Evolutionary conservation across 1,140 invertebrate genomes (phyloP).

Genomic region (Lordiphosa stackelbergi): DNA sequence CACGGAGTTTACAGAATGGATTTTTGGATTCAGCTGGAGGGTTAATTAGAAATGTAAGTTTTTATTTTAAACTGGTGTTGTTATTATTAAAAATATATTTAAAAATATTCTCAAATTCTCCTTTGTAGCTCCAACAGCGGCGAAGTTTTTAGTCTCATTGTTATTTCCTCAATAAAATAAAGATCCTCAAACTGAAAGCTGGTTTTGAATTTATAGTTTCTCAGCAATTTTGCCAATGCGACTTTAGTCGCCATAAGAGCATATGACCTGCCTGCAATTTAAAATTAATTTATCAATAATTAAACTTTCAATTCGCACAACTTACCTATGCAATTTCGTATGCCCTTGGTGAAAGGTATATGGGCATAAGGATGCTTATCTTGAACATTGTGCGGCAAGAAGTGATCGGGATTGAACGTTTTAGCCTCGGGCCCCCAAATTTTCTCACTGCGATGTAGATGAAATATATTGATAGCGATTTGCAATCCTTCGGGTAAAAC

Average conservation of each 20-base stretch:
- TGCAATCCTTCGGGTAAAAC: conserved; percentile 46
- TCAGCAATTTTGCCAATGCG: conserved; percentile 56
- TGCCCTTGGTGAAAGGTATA: conserved; percentile 69
- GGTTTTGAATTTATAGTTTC: conserved; percentile 61
- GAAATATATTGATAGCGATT: conserved; percentile 50
- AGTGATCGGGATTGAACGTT: conserved; percentile 71
- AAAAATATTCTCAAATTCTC: conserved; percentile 12
- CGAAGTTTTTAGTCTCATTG: conserved; percentile 53
- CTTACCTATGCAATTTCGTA: conserved; percentile 70
- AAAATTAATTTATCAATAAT: not conserved
- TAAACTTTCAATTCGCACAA: too few species aligned
- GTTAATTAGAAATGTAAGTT: too few species aligned
- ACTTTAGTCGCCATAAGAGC: conserved; percentile 59
- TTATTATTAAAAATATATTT: not conserved
- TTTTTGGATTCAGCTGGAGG: too few species aligned
- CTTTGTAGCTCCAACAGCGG: conserved; percentile 43
- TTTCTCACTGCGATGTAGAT: conserved; percentile 56
- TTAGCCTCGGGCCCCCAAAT: conserved; percentile 63
- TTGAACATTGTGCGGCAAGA: conserved; percentile 44
- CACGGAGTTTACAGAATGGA: too few species aligned
- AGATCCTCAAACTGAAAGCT: conserved; percentile 61
- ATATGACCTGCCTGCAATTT: conserved; percentile 62
- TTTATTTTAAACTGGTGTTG: too few species aligned
- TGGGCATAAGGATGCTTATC: conserved; percentile 62
- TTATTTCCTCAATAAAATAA: conserved; percentile 66